Conservation (phyloP, 2,113 vertebrate species). For the Austrofundulus limnaeus region DNA sequence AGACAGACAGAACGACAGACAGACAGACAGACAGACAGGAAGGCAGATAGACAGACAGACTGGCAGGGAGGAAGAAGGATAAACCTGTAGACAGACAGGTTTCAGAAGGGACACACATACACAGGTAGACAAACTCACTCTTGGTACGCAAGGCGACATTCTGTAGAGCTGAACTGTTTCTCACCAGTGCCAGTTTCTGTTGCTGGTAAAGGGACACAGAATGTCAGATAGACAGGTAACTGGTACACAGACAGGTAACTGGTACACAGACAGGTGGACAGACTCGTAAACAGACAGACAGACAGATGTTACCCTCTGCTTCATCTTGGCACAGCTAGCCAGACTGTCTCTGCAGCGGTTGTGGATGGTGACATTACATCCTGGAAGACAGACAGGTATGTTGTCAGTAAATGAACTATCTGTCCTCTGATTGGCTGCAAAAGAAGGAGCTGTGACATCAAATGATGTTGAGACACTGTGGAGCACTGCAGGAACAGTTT, state of each 20-base stretch:
- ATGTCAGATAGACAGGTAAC: neutral
- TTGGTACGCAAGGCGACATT: slow-evolving; percentile 88
- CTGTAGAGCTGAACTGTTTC: slow-evolving; percentile 89
- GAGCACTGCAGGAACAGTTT: neutral
- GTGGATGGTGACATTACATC: slow-evolving; percentile 82
- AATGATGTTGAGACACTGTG: neutral
- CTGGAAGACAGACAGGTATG: slow-evolving; percentile 48
- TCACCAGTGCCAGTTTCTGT: slow-evolving; percentile 87
- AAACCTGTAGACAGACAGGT: too few relatives aligned
- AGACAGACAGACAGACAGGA: neutral
- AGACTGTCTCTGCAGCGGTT: slow-evolving; percentile 82
- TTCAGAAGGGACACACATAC: too few relatives aligned
- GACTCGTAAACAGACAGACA: neutral
- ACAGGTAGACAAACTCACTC: slow-evolving; percentile 77
- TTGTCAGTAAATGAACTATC: slow-evolving; percentile 1
- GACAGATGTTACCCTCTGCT: slow-evolving; percentile 73
- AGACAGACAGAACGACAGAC: too few relatives aligned
- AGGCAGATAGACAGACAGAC: neutral
- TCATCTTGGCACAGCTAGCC: slow-evolving; percentile 81
- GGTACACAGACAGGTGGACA: neutral
- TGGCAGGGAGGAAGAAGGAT: too few relatives aligned
- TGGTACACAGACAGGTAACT: neutral
- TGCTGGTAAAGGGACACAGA: slow-evolving; percentile 76
- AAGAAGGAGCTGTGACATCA: neutral
- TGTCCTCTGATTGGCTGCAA: slow-evolving; percentile 24